Evolutionary conservation across 2,113 vertebrate genomes (phyloP).

Genomic region (Mormyrus iriodes): DNA sequence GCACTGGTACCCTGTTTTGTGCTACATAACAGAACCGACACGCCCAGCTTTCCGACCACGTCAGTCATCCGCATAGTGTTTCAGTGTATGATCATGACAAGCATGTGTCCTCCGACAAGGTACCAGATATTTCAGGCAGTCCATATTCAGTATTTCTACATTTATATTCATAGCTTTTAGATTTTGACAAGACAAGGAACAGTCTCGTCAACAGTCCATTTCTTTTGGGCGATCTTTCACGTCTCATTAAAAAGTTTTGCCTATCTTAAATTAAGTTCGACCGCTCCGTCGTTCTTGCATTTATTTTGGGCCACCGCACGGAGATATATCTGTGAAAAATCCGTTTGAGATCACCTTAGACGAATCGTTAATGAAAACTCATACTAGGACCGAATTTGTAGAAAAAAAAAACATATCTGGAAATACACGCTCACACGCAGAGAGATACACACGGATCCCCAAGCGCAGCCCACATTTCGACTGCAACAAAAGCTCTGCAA

Average conservation of each 20-base stretch:
- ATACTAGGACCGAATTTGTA: background rate
- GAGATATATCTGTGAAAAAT: background rate
- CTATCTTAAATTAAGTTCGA: background rate
- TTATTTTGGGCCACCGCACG: background rate
- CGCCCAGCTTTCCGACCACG: background rate
- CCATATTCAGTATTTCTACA: background rate
- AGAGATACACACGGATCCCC: constrained; percentile 61
- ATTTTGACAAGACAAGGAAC: background rate
- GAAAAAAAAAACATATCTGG: background rate
- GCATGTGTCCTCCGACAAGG: background rate
- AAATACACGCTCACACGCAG: background rate
- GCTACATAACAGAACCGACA: background rate
- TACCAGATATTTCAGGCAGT: background rate
- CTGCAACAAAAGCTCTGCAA: constrained; percentile 66
- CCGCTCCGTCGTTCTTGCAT: background rate
- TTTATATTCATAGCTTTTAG: background rate
- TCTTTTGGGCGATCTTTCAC: background rate
- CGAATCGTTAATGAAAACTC: background rate
- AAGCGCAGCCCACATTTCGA: constrained; percentile 51
- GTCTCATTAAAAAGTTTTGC: background rate
- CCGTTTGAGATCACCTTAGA: background rate
- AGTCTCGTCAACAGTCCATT: background rate
- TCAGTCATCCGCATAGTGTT: background rate
- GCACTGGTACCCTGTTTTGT: background rate
- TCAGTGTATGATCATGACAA: background rate